Conservation (phyloP, 2,113 vertebrate genomes). For the Hippocampus mohnikei region DNA sequence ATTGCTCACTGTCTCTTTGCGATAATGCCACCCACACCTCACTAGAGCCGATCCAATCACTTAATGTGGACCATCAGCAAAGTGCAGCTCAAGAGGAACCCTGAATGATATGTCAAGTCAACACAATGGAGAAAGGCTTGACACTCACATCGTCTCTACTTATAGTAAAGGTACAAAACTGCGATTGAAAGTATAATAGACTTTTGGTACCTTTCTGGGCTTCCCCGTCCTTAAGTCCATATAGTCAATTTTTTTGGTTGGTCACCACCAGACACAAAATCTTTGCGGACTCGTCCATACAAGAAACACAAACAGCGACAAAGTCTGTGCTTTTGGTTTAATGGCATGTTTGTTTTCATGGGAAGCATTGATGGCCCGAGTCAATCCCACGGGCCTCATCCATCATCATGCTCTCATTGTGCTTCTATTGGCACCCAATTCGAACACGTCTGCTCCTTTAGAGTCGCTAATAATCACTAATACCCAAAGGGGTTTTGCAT, state of each 20-base stretch:
- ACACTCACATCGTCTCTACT: background rate
- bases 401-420: constrained; percentile 48
- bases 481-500: constrained; percentile 10
- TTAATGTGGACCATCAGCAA: constrained; percentile 61
- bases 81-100: background rate
- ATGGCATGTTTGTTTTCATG: constrained; percentile 54
- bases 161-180: background rate
- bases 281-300: background rate
- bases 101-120: background rate
- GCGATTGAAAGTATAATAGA: background rate
- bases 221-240: background rate
- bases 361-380: constrained; percentile 49
- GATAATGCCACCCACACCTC: constrained; percentile 71
- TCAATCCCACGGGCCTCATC: constrained; percentile 47
- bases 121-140: background rate
- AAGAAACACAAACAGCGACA: background rate
- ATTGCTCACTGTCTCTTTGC: constrained; percentile 85
- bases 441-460: constrained; percentile 47
- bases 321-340: constrained; percentile 22
- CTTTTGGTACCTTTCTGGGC: background rate
- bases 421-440: constrained; percentile 47
- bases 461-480: constrained; percentile 53
- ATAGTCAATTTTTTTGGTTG: background rate
- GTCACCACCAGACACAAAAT: background rate
- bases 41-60: constrained; percentile 66